These are phyloP conservation scores for Phylloscopus trochilus DNA, from an alignment of 2,113 vertebrate genomes.

Conservation along the genomic window DNA sequence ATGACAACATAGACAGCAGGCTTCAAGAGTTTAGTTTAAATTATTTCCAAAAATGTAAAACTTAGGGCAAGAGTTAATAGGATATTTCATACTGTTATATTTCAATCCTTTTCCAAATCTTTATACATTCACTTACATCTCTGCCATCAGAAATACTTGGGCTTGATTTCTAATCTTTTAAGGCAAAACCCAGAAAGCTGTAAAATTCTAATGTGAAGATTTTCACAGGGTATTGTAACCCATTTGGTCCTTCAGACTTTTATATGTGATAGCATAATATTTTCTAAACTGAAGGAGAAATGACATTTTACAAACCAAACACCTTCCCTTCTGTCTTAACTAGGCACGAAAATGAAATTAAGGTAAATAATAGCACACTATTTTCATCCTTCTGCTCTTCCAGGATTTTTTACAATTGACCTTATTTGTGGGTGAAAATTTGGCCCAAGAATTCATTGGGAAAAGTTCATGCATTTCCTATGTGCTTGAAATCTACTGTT, in stretches of 20 bases:
- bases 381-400: not conserved
- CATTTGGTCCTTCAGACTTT: not conserved
- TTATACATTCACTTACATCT: slow-evolving; percentile 54
- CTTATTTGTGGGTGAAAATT: not conserved
- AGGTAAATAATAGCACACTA: not conserved
- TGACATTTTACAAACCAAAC: not conserved
- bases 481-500: not conserved
- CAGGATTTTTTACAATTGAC: not conserved
- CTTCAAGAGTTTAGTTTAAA: slow-evolving; percentile 73
- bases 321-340: not conserved
- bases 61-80: slow-evolving; percentile 69
- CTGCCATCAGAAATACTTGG: slow-evolving; percentile 46
- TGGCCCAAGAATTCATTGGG: not conserved
- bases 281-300: not conserved
- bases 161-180: slow-evolving; percentile 33
- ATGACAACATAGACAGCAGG: slow-evolving; percentile 71
- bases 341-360: not conserved
- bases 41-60: slow-evolving; percentile 72
- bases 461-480: not conserved
- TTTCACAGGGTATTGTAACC: not conserved
- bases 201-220: not conserved
- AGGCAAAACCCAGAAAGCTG: not conserved
- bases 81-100: slow-evolving; percentile 68
- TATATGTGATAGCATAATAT: not conserved
- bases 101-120: slow-evolving; percentile 66